Evolutionary conservation across 2,113 vertebrate genomes (phyloP), one percentile per base, ranked within the genome.

Genomic region (Malurus elegans): DNA sequence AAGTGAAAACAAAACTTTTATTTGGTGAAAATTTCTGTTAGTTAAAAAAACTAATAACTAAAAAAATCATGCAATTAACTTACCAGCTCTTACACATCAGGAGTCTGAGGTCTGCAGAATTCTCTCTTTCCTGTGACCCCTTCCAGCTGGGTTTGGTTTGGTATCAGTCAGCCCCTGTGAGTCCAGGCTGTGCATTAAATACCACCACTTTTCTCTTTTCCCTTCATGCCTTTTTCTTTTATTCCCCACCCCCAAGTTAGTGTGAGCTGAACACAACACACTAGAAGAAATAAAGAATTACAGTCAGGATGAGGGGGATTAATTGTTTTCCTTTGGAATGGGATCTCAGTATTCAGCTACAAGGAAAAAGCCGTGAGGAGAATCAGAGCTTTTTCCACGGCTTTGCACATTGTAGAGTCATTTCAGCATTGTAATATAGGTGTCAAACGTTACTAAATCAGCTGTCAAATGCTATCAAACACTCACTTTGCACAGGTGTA

Each of bases 401-500:
- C 87, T 88, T 88, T 93, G 73, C 94, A 90, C 87, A 65, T 50
- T 88, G 89, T 90, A 58, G 87, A 93, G 53, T 70, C 53, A 87
- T 94, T 95, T 95, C 89, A 91, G 58, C 74, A 28, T 82, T 72
- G 78, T 79, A 91, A 94, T 90, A 70, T 48, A 72, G 80, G 93
- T 91, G 93, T 95, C 91, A 94, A 93, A 93, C 16, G 36, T 82
- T 89, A 84, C 88, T 95, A 92, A 89, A 97, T 96, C 92, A 93
- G 86, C 91, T 93, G 94, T 88, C 91, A 97, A 88, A 94, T 66
- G 34, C 87, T 54, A 95, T 79, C 87, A 93, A 66, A 90, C 73
- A 79, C 89, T 95, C 70, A 80, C 73, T 96, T 51, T 90, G 76
- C 38, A 38, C 81, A 91, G 83, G 91, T 85, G 76, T 50, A 91